These are phyloP conservation scores for Aphaenogaster floridana DNA, from an alignment of 1,140 invertebrate species.

Conservation along the genomic window DNA sequence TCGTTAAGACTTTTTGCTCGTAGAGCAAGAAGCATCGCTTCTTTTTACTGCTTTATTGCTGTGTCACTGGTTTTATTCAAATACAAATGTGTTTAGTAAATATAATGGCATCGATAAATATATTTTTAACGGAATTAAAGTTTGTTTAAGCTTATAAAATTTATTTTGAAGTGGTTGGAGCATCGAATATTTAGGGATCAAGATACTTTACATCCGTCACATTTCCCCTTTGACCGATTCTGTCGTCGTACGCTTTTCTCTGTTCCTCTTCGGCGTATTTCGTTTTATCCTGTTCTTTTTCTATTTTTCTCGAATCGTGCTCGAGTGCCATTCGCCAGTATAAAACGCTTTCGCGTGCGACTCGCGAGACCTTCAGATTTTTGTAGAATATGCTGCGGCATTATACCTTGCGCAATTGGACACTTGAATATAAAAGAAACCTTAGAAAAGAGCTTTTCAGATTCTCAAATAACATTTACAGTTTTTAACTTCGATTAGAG, in stretches of 20 bases:
- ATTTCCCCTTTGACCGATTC: neutral
- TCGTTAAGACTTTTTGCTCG: neutral
- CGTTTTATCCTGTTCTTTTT: conserved; percentile 45
- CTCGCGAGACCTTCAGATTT: conserved; percentile 32
- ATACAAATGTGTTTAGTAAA: neutral
- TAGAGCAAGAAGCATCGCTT: neutral
- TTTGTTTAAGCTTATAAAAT: neutral
- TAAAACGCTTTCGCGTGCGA: conserved; percentile 38
- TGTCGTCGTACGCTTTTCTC: neutral
- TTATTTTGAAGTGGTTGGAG: neutral
- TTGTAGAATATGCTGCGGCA: conserved; percentile 21
- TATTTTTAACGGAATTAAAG: neutral
- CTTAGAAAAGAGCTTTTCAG: conserved; percentile 4
- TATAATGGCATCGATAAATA: neutral
- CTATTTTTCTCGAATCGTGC: conserved; percentile 43
- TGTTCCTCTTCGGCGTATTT: conserved; percentile 27
- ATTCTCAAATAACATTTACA: neutral
- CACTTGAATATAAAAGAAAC: conserved; percentile 14
- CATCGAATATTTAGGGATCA: neutral
- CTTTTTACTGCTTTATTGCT: neutral
- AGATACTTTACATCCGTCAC: neutral
- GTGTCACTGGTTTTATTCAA: neutral
- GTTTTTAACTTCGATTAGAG: neutral
- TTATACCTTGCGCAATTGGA: conserved; percentile 19
- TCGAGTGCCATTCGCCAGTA: conserved; percentile 39